These are phyloP conservation scores for Megaceryle maxima DNA, from an alignment of 2,113 vertebrate genomes.

Conservation along the genomic window DNA sequence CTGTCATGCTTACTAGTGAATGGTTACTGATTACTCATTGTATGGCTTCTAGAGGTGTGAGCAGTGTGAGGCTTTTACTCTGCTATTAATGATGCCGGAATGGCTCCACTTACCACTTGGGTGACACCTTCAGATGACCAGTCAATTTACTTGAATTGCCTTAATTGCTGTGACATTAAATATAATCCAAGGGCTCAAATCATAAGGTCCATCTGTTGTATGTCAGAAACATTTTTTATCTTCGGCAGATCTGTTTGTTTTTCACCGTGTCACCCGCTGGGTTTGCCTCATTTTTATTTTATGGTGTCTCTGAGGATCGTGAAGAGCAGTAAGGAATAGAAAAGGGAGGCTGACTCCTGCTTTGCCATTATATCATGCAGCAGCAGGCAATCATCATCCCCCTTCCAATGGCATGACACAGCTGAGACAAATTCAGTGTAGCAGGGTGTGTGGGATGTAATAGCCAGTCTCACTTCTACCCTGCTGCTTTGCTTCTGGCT, in stretches of 20 bases:
- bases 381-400: background rate
- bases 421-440: background rate
- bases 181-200: background rate
- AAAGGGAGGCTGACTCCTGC: background rate
- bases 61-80: background rate
- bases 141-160: background rate
- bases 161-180: background rate
- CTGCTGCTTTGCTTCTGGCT: accelerated
- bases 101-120: background rate
- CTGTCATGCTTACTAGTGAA: background rate
- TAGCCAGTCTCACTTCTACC: background rate
- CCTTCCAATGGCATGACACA: background rate
- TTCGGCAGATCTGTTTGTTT: background rate
- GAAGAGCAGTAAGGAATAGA: background rate
- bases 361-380: background rate
- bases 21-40: background rate
- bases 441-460: background rate
- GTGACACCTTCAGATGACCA: background rate
- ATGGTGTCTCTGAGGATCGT: background rate
- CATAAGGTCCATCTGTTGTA: background rate
- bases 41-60: background rate
- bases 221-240: background rate
- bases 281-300: background rate
- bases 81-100: background rate
- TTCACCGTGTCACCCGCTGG: accelerated